Base-by-base conservation (phyloP, 2,888 invertebrate species). In the Laothoe populi region DNA sequence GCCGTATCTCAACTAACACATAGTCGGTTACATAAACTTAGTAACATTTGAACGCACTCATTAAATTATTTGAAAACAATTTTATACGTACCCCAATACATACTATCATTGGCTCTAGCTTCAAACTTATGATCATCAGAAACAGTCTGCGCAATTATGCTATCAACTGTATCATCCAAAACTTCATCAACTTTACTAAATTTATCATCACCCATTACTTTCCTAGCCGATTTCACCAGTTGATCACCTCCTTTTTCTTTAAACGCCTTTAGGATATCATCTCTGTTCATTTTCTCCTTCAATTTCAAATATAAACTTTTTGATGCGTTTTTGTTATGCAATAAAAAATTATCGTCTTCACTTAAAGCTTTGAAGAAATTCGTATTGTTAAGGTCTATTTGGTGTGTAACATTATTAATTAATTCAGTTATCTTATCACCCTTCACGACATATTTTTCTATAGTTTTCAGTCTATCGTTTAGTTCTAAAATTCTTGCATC, bases 231-330 rank as follows among this genome's bases (percentile, higher is more conserved):
- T 23, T 75, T 78, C 23, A 77, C 70, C 8, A 86, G 60, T 7
- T 66, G 74, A n/a, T 70, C 68, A 2, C 72, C 75, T 64, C 72
- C 75, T 65, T 62, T 81, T 16, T 83, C 73, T 13, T 73, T 69
- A 21, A 90, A 49, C 49, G 90, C 80, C 31, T 75, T 73, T 10
- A 88, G 38, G 3, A 91, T 74, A 61, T 92, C 91, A 69, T 91
- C 88, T 69, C 91, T 80, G 45, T 84, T 92, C 80, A 92, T 82
- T 61, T 81, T 88, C 59, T 88, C 82, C 69, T 92, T 92, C 5
- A 92, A 66, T 64, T 84, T 84, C 2, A 90, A 65, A 68, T 87
- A 91, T 46, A 92, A 68, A 66, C 73, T 88, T 63, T 84, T 86
- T 0, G 81, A 69, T 60, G 82, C 79, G 26, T 81, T 75, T 1